Evolutionary conservation across 2,888 invertebrate genomes (phyloP).

Genomic region (Coenonympha glycerion): DNA sequence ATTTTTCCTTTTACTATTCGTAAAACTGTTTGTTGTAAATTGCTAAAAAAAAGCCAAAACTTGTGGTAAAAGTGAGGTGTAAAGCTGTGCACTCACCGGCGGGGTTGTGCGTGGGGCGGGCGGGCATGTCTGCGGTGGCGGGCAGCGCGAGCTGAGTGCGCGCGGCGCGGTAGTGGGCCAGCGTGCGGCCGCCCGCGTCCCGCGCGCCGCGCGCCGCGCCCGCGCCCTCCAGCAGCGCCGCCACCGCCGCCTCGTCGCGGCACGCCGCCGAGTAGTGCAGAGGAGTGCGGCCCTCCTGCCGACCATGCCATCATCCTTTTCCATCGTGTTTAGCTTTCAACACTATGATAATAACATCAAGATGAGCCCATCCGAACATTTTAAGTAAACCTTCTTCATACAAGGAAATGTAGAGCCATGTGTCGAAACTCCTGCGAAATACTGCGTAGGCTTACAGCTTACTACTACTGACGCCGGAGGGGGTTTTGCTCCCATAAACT

Average conservation of each 20-base stretch:
- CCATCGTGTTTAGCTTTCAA: no score
- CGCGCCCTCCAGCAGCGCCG: conserved; percentile 84
- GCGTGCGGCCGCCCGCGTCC: conserved; percentile 80
- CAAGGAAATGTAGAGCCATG: no score
- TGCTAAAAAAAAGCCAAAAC: not conserved
- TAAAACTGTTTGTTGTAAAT: no score
- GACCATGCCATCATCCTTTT: not conserved
- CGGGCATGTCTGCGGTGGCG: conserved; percentile 46
- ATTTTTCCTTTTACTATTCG: no score
- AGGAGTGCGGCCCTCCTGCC: conserved; percentile 78
- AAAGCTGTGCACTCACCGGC: conserved; percentile 45
- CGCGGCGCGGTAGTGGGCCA: conserved; percentile 62
- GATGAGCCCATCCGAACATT: no score
- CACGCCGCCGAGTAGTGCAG: conserved; percentile 89
- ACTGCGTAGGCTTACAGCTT: no score
- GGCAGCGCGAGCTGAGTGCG: conserved; percentile 60
- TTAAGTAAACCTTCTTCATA: no score
- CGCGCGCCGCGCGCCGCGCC: conserved; percentile 88
- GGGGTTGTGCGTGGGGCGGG: conserved; percentile 49
- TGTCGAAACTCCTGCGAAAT: no score
- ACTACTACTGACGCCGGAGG: no score
- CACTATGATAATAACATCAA: no score
- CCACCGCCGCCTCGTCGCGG: conserved; percentile 84
- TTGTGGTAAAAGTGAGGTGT: not conserved
- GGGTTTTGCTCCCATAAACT: no score